These are phyloP conservation scores for Acanthornis magna DNA, from an alignment of 2,797 vertebrate genomes.

Conservation along the genomic window DNA sequence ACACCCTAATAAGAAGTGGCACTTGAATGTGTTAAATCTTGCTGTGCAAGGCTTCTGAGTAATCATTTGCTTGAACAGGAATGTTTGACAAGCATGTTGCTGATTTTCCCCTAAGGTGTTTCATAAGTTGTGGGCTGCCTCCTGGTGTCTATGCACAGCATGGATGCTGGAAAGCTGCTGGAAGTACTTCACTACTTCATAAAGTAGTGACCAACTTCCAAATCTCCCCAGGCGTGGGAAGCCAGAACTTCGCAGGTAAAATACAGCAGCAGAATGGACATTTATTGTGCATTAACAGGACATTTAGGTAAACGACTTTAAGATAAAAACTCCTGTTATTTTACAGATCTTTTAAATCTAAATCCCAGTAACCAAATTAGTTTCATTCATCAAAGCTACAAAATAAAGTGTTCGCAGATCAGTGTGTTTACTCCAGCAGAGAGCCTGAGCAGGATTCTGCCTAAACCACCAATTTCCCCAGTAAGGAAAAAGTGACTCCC, in stretches of 20 bases:
- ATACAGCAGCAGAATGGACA: not conserved
- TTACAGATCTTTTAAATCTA: not conserved
- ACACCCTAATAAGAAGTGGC: not conserved
- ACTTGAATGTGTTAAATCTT: not conserved
- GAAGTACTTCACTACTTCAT: not conserved
- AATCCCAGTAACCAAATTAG: not conserved
- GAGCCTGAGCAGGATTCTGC: not conserved
- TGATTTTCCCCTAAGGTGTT: conserved; percentile 47
- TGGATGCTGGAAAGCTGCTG: not conserved
- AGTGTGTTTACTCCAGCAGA: accelerated
- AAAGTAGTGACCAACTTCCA: not conserved
- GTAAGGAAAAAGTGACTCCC: not conserved
- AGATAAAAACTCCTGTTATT: not conserved
- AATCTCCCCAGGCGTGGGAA: not conserved
- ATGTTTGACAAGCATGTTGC: not conserved
- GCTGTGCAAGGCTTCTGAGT: not conserved
- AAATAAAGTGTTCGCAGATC: not conserved
- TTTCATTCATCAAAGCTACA: not conserved
- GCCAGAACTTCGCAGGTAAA: not conserved
- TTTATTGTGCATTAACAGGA: not conserved
- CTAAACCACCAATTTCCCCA: not conserved
- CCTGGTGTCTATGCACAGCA: not conserved
- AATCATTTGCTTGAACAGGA: not conserved
- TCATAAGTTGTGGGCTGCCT: conserved; percentile 12
- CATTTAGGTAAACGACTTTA: not conserved